Evolutionary conservation across 2,113 vertebrate genomes (phyloP).

Genomic region (Cathartes aura): DNA sequence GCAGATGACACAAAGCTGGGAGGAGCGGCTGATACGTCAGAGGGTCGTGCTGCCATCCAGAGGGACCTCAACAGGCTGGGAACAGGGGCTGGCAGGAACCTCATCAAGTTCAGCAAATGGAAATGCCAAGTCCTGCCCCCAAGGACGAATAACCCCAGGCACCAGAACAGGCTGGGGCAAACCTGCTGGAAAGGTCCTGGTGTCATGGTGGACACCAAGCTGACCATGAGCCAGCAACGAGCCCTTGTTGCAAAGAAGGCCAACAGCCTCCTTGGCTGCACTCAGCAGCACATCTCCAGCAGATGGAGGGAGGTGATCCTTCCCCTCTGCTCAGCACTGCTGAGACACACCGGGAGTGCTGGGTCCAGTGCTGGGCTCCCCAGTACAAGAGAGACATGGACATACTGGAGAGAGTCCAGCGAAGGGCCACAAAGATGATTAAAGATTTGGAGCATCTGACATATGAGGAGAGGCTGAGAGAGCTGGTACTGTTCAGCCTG

Average conservation of each 20-base stretch:
- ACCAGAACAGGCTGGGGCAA: neutral
- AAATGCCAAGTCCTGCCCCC: neutral
- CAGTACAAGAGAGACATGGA: neutral
- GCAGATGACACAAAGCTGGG: neutral
- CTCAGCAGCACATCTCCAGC: neutral
- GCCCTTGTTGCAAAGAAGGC: neutral
- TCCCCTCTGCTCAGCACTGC: neutral
- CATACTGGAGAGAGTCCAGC: neutral
- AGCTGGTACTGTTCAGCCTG: neutral
- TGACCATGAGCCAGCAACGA: neutral
- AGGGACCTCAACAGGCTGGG: neutral
- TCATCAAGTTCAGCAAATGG: neutral
- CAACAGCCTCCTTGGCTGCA: neutral
- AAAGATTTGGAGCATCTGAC: neutral
- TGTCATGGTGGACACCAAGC: neutral
- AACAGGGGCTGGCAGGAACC: neutral
- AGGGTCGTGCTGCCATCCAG: neutral
- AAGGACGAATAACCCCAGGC: neutral
- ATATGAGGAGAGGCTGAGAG: neutral
- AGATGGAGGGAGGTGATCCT: neutral
- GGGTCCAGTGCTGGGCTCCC: neutral
- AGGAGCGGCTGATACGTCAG: neutral
- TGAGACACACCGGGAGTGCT: neutral
- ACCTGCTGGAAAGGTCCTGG: neutral
- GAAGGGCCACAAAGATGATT: neutral